A percentile compares a stretch with the other conserved stretches of the same genome.
These are phyloP conservation scores for Folsomia candida DNA, from an alignment of 2,888 invertebrate genomes.

Conservation along the genomic window DNA sequence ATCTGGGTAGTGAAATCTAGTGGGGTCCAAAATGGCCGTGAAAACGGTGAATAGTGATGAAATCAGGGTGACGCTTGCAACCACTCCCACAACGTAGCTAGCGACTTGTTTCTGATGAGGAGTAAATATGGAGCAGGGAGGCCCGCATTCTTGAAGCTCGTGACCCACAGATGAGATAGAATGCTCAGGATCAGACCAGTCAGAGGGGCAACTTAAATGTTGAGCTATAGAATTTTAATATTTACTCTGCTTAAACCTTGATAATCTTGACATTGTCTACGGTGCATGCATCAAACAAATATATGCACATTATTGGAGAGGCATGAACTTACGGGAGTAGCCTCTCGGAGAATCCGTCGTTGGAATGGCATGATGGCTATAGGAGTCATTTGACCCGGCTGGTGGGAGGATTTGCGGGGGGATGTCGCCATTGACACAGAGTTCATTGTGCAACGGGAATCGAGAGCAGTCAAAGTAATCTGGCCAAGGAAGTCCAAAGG, in stretches of 20 bases:
- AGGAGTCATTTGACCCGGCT: background rate
- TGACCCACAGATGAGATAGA: constrained; percentile 42
- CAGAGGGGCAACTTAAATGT: constrained; percentile 37
- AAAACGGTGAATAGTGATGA: constrained; percentile 90
- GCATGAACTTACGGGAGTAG: too few relatives aligned
- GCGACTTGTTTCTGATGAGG: constrained; percentile 77
- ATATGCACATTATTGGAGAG: too few relatives aligned
- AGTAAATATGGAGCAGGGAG: constrained; percentile 88
- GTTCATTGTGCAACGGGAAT: constrained; percentile 67
- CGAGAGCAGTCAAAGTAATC: constrained; percentile 80
- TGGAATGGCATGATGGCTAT: too few relatives aligned
- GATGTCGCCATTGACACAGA: constrained; percentile 64
- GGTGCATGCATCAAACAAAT: too few relatives aligned
- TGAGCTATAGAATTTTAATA: background rate
- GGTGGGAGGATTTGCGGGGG: constrained; percentile 52
- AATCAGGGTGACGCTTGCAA: constrained; percentile 83
- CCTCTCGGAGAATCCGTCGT: too few relatives aligned
- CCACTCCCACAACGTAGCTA: constrained; percentile 86
- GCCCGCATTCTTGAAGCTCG: constrained; percentile 67
- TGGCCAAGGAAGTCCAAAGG: constrained; percentile 87
- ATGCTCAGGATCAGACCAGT: constrained; percentile 46
- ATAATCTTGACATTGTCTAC: too few relatives aligned
- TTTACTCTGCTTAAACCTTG: too few relatives aligned
- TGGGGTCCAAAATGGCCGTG: constrained; percentile 91
- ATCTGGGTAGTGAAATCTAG: constrained; percentile 95